Percentiles rank a stretch among this genome's conserved stretches.
These are phyloP conservation scores for Danio aesculapii DNA, from an alignment of 2,797 vertebrate genomes.

Conservation along the genomic window DNA sequence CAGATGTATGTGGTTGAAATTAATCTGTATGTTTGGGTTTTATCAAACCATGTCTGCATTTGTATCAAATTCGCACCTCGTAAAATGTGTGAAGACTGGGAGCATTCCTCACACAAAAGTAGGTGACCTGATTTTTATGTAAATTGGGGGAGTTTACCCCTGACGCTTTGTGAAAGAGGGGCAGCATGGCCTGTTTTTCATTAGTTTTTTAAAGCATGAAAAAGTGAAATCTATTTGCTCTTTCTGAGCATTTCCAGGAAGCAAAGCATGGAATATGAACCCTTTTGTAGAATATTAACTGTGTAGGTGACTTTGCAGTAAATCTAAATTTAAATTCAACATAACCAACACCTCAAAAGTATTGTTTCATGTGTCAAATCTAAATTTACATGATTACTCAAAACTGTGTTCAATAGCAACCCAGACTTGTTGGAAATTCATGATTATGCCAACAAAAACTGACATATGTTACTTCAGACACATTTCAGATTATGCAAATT, in stretches of 20 bases:
- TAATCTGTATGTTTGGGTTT: not conserved
- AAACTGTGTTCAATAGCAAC: too few species aligned
- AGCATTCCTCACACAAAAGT: slow-evolving; percentile 68
- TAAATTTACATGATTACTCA: not conserved
- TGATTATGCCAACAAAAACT: too few species aligned
- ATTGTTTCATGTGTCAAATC: not conserved
- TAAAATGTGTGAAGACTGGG: slow-evolving; percentile 39
- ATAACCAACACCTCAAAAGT: not conserved
- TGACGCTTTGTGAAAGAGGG: slow-evolving; percentile 64
- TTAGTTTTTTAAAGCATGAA: slow-evolving; percentile 33
- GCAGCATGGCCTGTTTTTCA: slow-evolving; percentile 54
- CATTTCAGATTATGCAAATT: too few species aligned
- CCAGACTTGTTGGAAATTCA: too few species aligned
- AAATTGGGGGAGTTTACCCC: slow-evolving; percentile 70
- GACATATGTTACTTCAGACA: too few species aligned
- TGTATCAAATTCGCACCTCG: slow-evolving; percentile 25
- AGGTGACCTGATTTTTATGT: slow-evolving; percentile 78
- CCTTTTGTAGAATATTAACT: not conserved
- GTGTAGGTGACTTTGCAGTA: not conserved
- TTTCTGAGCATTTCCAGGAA: not conserved
- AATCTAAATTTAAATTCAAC: not conserved
- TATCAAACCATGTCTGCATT: slow-evolving; percentile 2
- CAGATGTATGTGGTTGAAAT: not conserved
- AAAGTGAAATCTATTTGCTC: slow-evolving; percentile 7
- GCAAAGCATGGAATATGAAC: slow-evolving; percentile 7